These are phyloP conservation scores for Himantopus leucocephalus DNA, from an alignment of 2,113 vertebrate genomes.

Conservation along the genomic window DNA sequence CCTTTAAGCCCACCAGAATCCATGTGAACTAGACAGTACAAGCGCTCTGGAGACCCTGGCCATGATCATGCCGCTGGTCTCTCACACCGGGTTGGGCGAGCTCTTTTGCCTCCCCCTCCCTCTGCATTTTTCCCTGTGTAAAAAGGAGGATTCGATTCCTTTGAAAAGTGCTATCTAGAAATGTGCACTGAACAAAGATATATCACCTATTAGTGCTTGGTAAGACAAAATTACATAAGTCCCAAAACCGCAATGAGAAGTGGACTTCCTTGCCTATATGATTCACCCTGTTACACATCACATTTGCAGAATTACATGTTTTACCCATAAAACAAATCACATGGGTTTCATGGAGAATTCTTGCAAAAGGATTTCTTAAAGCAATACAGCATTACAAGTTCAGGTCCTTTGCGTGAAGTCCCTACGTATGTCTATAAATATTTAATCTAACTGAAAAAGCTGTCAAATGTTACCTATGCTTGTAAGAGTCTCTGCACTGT, in stretches of 20 bases:
- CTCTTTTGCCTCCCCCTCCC: not conserved
- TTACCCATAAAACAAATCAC: not conserved
- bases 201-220: not conserved
- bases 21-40: not conserved
- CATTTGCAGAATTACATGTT: not conserved
- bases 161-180: not conserved
- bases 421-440: fast-evolving
- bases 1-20: not conserved
- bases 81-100: not conserved
- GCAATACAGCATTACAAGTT: not conserved
- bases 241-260: not conserved
- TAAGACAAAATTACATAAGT: not conserved
- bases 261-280: not conserved
- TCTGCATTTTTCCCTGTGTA: not conserved
- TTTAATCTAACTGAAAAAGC: not conserved
- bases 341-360: not conserved
- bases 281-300: not conserved
- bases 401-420: not conserved
- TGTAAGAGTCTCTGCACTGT: not conserved
- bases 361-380: not conserved
- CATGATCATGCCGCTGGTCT: not conserved
- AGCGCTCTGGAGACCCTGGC: not conserved
- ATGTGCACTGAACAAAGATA: not conserved
- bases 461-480: not conserved
- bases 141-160: not conserved